Conservation (phyloP, 2,888 invertebrate genomes). For the Athrips mouffetella region DNA sequence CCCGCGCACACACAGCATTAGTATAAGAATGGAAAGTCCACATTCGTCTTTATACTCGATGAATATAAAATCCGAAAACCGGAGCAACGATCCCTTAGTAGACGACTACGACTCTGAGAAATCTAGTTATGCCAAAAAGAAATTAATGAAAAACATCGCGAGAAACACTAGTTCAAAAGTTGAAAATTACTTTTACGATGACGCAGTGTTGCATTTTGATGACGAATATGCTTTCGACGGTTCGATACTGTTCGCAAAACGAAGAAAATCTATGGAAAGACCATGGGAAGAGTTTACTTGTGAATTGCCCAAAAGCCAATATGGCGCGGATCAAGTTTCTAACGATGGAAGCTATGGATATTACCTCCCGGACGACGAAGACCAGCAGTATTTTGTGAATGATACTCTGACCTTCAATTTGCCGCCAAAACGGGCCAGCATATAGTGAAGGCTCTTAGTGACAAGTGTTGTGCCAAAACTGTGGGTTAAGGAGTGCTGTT, state of each 20-base stretch:
- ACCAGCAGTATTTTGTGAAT: constrained; percentile 63
- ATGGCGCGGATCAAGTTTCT: constrained; percentile 54
- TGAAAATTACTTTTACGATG: constrained; percentile 73
- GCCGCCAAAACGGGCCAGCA: constrained; percentile 71
- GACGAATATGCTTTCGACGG: constrained; percentile 73
- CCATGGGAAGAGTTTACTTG: constrained; percentile 59
- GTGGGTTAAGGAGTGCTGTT: constrained; percentile 28
- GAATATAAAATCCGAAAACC: constrained; percentile 57
- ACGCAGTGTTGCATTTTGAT: constrained; percentile 68
- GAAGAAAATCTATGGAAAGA: constrained; percentile 67
- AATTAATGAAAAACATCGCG: constrained; percentile 67
- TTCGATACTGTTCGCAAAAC: constrained; percentile 65
- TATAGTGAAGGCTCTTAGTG: constrained; percentile 49
- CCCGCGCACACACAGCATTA: constrained; percentile 51
- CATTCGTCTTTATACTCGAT: constrained; percentile 63
- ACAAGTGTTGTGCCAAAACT: constrained; percentile 14
- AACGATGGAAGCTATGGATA: constrained; percentile 72
- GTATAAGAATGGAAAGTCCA: constrained; percentile 51
- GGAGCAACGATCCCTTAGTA: constrained; percentile 68
- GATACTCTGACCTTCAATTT: constrained; percentile 69
- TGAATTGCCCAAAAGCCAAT: constrained; percentile 45
- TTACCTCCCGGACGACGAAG: constrained; percentile 64
- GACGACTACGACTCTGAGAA: constrained; percentile 72
- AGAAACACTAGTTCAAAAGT: constrained; percentile 54
- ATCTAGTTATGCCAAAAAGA: constrained; percentile 68